Percentiles rank a stretch among this genome's conserved stretches.
Conservation (phyloP, 2,888 invertebrate species). For the Anorthoa munda region DNA sequence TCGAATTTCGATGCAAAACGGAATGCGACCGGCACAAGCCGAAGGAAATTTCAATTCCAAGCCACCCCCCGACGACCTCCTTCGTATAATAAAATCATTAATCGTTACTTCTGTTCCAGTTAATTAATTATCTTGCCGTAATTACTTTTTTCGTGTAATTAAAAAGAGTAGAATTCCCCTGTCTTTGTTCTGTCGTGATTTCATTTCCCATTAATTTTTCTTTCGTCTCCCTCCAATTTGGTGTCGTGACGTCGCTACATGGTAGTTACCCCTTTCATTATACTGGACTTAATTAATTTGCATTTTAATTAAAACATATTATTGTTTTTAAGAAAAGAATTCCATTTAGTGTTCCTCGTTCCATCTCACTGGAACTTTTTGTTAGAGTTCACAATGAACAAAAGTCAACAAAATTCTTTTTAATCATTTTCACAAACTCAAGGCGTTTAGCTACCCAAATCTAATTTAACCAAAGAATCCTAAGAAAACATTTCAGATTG, state of each 20-base stretch:
- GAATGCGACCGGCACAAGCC: slow-evolving; percentile 77
- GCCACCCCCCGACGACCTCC: slow-evolving; percentile 85
- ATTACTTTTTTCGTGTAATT: slow-evolving; percentile 91
- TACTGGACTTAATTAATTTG: slow-evolving; percentile 89
- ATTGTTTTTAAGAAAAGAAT: slow-evolving; percentile 80
- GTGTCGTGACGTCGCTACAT: slow-evolving; percentile 88
- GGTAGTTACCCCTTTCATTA: slow-evolving; percentile 90
- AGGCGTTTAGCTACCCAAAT: slow-evolving; percentile 49
- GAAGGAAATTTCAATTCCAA: slow-evolving; percentile 87
- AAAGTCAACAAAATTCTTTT: slow-evolving; percentile 60
- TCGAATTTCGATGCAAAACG: slow-evolving; percentile 84
- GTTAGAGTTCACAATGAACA: slow-evolving; percentile 61
- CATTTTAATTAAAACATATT: slow-evolving; percentile 90
- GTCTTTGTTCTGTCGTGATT: slow-evolving; percentile 91
- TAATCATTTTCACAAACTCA: slow-evolving; percentile 56
- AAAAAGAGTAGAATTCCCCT: slow-evolving; percentile 91
- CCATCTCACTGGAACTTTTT: slow-evolving; percentile 71
- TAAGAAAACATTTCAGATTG: slow-evolving; percentile 49
- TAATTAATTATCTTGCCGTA: slow-evolving; percentile 91
- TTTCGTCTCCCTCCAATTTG: slow-evolving; percentile 92
- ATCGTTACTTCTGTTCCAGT: slow-evolving; percentile 91
- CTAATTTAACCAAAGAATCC: slow-evolving; percentile 51
- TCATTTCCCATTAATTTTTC: slow-evolving; percentile 91
- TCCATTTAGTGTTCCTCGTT: slow-evolving; percentile 71
- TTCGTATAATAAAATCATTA: slow-evolving; percentile 91